Evolutionary conservation across 2,888 invertebrate species (phyloP), one percentile per base, ranked within the genome.

Genomic region (Geophilus truncorum): DNA sequence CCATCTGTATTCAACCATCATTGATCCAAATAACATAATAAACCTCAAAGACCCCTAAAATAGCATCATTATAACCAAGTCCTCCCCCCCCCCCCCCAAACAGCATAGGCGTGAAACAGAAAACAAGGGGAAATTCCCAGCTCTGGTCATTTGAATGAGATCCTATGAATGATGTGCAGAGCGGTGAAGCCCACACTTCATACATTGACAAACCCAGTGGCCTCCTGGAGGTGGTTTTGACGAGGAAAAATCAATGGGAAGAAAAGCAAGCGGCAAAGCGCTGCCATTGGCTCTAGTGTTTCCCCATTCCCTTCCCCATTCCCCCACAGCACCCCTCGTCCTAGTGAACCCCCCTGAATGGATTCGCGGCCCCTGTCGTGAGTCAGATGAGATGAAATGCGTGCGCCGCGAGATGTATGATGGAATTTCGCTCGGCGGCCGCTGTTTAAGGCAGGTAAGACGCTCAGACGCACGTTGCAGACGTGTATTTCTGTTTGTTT

Each of bases 141-240:
- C n/a, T n/a, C n/a, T n/a, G n/a, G n/a, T n/a, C n/a, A n/a, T n/a
- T n/a, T n/a, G n/a, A n/a, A n/a, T n/a, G n/a, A n/a, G n/a, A n/a
- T n/a, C 10, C 1, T 40, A 9, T 57, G 57, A 57, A 57, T 57
- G 57, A 57, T 57, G 18, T 57, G 57, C 18, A 21, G 1, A 2
- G 57, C 15, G 23, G 57, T 18, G 57, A 57, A 57, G 57, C 57
- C 57, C 57, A n/a, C 9, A n/a, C 18, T 3, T 57, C 9, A 18
- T 57, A n/a, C 57, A 57, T 57, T 57, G 57, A 57, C 23, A 57
- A 57, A 57, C 57, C 21, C 57, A 21, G 18, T 57, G 57, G 57
- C 57, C 57, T 57, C 57, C 57, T 21, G 57, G 57, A 57, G 57
- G 57, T 57, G 57, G 57, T 57, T 57, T 57, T 57, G 57, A 57